Base-by-base conservation (phyloP, 2,888 invertebrate genomes). In the Callyntrura sp. region DNA sequence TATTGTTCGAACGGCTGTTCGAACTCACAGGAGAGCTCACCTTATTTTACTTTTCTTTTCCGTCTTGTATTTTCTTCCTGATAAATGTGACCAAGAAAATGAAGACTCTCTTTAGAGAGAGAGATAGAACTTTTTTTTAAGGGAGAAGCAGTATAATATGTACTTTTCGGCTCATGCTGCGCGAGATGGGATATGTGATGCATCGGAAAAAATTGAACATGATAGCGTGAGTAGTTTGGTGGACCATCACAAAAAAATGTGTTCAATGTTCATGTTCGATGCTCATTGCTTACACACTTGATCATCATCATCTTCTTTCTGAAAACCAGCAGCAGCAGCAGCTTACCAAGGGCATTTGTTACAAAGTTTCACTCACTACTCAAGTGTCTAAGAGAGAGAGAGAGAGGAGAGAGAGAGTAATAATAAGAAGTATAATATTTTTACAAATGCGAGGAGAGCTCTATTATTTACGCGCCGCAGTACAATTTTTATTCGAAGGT, bases 121-220 rank as follows among this genome's bases (percentile, higher is more conserved):
- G n/a, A n/a, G n/a, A n/a, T n/a, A n/a, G 60, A 79, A 79, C 60
- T n/a, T n/a, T n/a, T n/a, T n/a, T 11, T 43, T 60, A 60, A 35
- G 0, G 79, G 60, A 17, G 79, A 55, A 12, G 79, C 25, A 73
- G 17, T 8, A 60, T 4, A 23, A n/a, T n/a, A 76, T n/a, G 48
- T 65, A 79, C 51, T 51, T 86, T 76, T 65, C 23, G 60, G 62
- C 88, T 20, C 88, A 82, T 82, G 88, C 88, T 88, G 88, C 28
- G 84, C 84, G 70, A 81, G 88, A 82, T 88, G 88, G 88, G 73
- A 88, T 84, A 68, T 84, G 51, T 70, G 84, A 84, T 82, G 88
- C 73, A 88, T 88, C 76, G 51, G 82, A 62, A 82, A 82, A 82
- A 88, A 88, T 82, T 87, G 87, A 87, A 88, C 82, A 88, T 88